Base-by-base conservation (phyloP, 1,140 invertebrate species). In the Druon quercuslanigerum region DNA sequence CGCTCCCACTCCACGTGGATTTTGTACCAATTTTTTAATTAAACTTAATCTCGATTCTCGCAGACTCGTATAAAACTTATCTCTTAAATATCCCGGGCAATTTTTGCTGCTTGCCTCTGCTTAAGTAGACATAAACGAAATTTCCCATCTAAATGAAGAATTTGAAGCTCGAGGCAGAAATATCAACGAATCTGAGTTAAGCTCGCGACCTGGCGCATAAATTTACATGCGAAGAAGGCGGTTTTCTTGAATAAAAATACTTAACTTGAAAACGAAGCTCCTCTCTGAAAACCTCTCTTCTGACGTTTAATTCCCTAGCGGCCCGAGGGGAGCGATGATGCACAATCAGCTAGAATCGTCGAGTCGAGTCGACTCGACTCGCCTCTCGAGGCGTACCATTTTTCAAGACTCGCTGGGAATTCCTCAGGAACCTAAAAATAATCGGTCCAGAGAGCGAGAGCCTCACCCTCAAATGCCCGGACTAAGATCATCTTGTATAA, bases 401-500 rank as follows among this genome's bases (percentile, higher is more conserved):
- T 75, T 75, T 66, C 56, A 40, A 40, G 46, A 46, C 73, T 52
- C 71, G 20, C 71, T 33, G 71, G 20, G 71, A 72, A 72, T 52
- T 72, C 60, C 46, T 57, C 40, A 50, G 56, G 54, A 57, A 57
- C 40, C 73, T 74, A 75, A 75, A 75, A 75, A 75, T 75, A 75
- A 50, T 66, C 73, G 54, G 33, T 57, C 71, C 51, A 72, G 51
- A 50, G 70, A 51, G 9, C 14, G 50, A 52, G 51, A 51, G 71
- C 17, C 71, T 72, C 71, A 57, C 57, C 33, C 60, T 66, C 60
- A 14, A 66, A 66, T 40, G 25, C 60, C 25, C 13, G 25, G 60
- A 66, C 25, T 33, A 66, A 40, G 60, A 66, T 66, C 4, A 66
- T 66, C 60, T 66, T 66, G 60, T 66, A 66, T 56, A 56, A 46